A percentile compares a stretch with the other conserved stretches of the same genome.
Conservation (phyloP, 2,888 invertebrate species). For the Rhamphomyia laevipes region DNA sequence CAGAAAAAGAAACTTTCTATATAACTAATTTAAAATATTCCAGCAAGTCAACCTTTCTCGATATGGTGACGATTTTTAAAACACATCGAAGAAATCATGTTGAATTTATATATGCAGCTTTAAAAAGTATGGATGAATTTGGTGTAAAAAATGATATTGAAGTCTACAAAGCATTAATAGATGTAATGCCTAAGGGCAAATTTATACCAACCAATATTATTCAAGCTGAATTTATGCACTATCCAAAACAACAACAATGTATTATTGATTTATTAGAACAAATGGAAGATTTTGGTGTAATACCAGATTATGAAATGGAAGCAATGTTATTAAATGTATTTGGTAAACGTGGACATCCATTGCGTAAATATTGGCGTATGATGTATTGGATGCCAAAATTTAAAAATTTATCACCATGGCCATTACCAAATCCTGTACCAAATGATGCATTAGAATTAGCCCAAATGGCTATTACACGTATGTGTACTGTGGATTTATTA, state of each 20-base stretch:
- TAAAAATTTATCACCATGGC: slow-evolving; percentile 79
- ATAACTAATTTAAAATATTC: slow-evolving; percentile 39
- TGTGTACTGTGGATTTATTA: slow-evolving; percentile 69
- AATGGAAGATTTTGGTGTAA: slow-evolving; percentile 91
- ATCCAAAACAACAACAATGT: slow-evolving; percentile 91
- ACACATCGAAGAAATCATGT: slow-evolving; percentile 72
- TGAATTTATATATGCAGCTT: slow-evolving; percentile 85
- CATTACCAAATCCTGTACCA: slow-evolving; percentile 65
- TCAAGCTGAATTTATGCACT: slow-evolving; percentile 86
- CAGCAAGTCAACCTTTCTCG: slow-evolving; percentile 51
- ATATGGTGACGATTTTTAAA: slow-evolving; percentile 63
- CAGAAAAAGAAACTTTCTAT: too few relatives aligned
- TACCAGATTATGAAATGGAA: slow-evolving; percentile 85
- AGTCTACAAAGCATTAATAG: slow-evolving; percentile 72
- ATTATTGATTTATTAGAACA: slow-evolving; percentile 80
- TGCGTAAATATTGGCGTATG: slow-evolving; percentile 68
- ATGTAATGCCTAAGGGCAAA: slow-evolving; percentile 79
- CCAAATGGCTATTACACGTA: slow-evolving; percentile 67
- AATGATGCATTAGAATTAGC: slow-evolving; percentile 66
- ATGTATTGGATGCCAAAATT: slow-evolving; percentile 93
- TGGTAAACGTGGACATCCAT: slow-evolving; percentile 60
- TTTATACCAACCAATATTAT: slow-evolving; percentile 72
- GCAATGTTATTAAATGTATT: slow-evolving; percentile 72
- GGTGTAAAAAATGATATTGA: slow-evolving; percentile 78
- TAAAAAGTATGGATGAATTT: slow-evolving; percentile 79